A percentile compares a stretch with the other conserved stretches of the same genome.
Conservation (phyloP, 2,888 invertebrate species). For the Choreutis nemorana region DNA sequence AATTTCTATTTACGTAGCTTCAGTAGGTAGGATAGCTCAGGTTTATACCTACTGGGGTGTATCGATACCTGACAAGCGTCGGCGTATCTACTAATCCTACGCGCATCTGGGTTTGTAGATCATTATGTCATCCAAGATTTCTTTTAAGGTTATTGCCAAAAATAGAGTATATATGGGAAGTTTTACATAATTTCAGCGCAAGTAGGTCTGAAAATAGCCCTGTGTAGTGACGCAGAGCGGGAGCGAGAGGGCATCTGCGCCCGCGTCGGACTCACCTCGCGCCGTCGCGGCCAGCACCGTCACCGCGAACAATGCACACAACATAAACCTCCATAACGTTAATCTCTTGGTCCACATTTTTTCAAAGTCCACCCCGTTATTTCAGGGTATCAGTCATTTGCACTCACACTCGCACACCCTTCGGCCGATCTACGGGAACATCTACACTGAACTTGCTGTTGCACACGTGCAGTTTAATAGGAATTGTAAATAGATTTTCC, state of each 20-base stretch:
- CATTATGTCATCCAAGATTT: constrained; percentile 43
- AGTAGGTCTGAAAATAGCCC: constrained; percentile 62
- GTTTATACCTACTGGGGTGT: too few species aligned
- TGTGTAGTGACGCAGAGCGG: constrained; percentile 49
- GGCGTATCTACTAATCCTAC: constrained; percentile 13
- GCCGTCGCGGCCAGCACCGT: constrained; percentile 46
- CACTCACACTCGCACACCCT: constrained; percentile 63
- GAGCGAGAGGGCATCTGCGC: constrained; percentile 18
- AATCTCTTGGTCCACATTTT: constrained; percentile 62
- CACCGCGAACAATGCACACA: constrained; percentile 54
- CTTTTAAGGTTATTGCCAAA: constrained; percentile 57
- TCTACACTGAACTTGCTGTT: constrained; percentile 46
- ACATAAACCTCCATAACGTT: constrained; percentile 59
- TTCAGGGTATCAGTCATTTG: constrained; percentile 61
- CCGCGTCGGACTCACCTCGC: constrained; percentile 45
- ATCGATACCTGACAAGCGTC: constrained; percentile 20
- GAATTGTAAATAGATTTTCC: too few species aligned
- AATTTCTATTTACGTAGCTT: constrained; percentile 65
- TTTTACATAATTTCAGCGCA: constrained; percentile 68
- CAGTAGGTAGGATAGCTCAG: constrained; percentile 29
- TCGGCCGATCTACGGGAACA: constrained; percentile 51
- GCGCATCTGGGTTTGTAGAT: constrained; percentile 40
- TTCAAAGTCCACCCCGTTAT: constrained; percentile 45
- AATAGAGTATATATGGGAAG: constrained; percentile 61
- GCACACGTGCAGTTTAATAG: too few species aligned